Evolutionary conservation across 1,140 invertebrate species (phyloP).

Genomic region (Drosophila kanapiae): DNA sequence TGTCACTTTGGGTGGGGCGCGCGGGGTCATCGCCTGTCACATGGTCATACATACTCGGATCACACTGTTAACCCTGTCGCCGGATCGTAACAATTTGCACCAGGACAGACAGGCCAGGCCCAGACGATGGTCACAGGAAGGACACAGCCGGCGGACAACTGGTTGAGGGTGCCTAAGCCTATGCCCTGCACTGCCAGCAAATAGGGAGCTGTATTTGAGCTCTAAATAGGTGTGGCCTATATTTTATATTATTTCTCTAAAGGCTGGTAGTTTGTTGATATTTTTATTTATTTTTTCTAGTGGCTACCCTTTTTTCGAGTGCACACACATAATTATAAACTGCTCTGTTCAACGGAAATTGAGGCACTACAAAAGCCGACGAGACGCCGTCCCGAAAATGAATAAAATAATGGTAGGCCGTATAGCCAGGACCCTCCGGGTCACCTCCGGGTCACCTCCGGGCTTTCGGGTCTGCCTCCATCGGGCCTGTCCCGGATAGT

Average conservation of each 20-base stretch:
- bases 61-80: conserved; percentile 1
- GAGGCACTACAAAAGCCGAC: conserved; percentile 48
- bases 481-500: conserved; percentile 61
- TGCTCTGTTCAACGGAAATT: conserved; percentile 62
- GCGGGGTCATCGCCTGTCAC: not conserved
- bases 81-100: conserved; percentile 10
- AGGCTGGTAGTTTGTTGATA: not conserved
- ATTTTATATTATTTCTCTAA: not conserved
- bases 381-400: conserved; percentile 15
- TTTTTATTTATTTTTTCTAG: not conserved
- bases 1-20: not conserved
- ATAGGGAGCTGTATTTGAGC: not conserved
- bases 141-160: conserved; percentile 6
- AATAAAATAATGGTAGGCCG: conserved; percentile 17
- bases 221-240: fast-evolving
- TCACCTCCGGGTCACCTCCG: not conserved
- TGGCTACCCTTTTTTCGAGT: not conserved
- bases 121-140: conserved; percentile 28
- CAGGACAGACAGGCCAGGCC: not conserved
- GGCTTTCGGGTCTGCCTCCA: not conserved
- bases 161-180: conserved; percentile 19
- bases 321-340: conserved; percentile 65
- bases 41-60: not conserved
- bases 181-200: not conserved
- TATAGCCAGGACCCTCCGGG: not conserved